Evolutionary conservation across 2,797 vertebrate genomes (phyloP), one percentile per base, ranked within the genome.

Genomic region (Carduelis carduelis): DNA sequence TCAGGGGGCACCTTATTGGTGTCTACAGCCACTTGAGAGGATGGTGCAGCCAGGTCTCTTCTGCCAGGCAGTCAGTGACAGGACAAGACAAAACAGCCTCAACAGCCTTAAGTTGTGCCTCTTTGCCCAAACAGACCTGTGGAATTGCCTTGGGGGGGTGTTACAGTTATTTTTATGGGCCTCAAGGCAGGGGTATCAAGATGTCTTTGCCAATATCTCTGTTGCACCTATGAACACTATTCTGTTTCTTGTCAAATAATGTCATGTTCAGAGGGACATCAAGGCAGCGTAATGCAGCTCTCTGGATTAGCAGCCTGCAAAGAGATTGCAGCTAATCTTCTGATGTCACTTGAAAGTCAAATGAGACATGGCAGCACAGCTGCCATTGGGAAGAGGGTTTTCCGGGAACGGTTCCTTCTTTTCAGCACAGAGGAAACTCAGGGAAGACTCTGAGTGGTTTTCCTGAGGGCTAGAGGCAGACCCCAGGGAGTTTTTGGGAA

Each of bases 261-360:
- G 22, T 50, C 50, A 35, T 41, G 34, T 44, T 88, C 35, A 82
- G 70, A 72, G 39, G 46, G 39, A 57, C 24, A 61, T 56, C 77
- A 55, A 82, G 69, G 44, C 34, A 17, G 26, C 49, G 20, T 68
- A 50, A 74, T 35, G 32, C 68, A 89, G 64, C 7, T 8, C 53
- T 90, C 69, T 32, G 87, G 96, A 98, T 98, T 96, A 98, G 78
- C 76, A 82, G 71, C 69, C 46, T 78, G 81, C 94, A 96, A 97
- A 97, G 92, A 96, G 97, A 97, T 98, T 97, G 96, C 27, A 86
- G 23, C 37, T 98, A 98, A 98, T 98, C 98, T 97, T 93, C 90
- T 96, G 95, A 95, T 93, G 91, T 78, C 84, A 94, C 80, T 91
- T 86, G 85, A 88, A 95, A 96, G 46, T 93, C 96, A 93, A 90